These are phyloP conservation scores for Thalassaphorura encarpata DNA, from an alignment of 1,140 invertebrate genomes.

Conservation along the genomic window DNA sequence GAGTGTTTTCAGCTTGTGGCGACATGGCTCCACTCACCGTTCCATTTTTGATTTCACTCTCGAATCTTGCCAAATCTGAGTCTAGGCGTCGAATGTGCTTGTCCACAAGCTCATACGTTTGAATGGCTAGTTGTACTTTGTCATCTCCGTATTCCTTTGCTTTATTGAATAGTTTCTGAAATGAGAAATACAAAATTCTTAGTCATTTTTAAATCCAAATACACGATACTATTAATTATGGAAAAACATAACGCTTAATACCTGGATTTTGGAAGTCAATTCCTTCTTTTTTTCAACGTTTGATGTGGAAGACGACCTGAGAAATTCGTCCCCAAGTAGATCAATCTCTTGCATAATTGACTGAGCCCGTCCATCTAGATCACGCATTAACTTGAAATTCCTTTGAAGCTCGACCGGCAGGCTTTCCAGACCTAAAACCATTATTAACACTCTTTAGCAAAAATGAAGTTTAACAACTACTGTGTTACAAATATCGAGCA, in stretches of 20 bases:
- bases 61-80: constrained; percentile 89
- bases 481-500: too few relatives aligned
- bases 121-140: constrained; percentile 93
- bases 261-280: constrained; percentile 62
- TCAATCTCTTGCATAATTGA: constrained; percentile 84
- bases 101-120: constrained; percentile 97
- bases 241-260: constrained; percentile 10
- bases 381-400: constrained; percentile 91
- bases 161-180: constrained; percentile 72
- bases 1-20: constrained; percentile 40
- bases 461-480: too few relatives aligned
- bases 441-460: too few relatives aligned
- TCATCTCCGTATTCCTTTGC: constrained; percentile 91
- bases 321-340: constrained; percentile 71
- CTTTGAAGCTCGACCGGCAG: constrained; percentile 86
- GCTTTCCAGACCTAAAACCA: constrained; percentile 68
- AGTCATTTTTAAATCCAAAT: neutral
- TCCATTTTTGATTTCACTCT: constrained; percentile 85
- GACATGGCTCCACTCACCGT: constrained; percentile 43
- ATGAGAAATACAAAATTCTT: neutral
- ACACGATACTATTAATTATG: neutral
- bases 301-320: constrained; percentile 52
- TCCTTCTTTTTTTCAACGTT: constrained; percentile 68
- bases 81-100: constrained; percentile 93
- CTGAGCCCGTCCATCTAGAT: constrained; percentile 82